phyloP scores from a whole-genome alignment of 2,888 invertebrate species.

The Galerucella pusilla region DNA sequence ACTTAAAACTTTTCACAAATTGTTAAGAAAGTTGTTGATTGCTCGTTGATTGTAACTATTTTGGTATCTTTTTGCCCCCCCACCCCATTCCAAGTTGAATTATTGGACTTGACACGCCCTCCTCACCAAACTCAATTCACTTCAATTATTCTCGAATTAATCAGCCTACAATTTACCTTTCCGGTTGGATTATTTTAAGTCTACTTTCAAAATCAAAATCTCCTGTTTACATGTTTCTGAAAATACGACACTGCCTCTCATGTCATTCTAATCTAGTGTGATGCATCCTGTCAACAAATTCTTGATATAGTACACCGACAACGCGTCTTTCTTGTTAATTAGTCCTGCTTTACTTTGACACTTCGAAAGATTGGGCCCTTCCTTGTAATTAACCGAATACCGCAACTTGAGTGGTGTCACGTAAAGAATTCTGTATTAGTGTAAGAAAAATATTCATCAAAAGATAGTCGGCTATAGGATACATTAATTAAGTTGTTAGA shows the following conservation, averaged over 20 bases:
- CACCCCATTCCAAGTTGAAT: no score
- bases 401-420: constrained; percentile 35
- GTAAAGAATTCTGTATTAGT: neutral
- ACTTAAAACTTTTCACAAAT: no score
- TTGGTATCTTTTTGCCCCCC: no score
- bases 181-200: neutral
- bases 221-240: neutral
- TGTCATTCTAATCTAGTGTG: neutral
- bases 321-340: constrained; percentile 55
- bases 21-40: no score
- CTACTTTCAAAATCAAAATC: neutral
- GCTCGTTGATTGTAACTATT: no score
- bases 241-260: constrained; percentile 1
- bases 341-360: constrained; percentile 57
- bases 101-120: no score
- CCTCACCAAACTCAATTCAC: no score
- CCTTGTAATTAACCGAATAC: constrained; percentile 58
- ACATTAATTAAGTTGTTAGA: neutral
- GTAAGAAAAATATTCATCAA: constrained; percentile 1
- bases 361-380: constrained; percentile 61
- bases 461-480: neutral
- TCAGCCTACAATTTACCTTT: neutral
- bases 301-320: constrained; percentile 45
- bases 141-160: neutral
- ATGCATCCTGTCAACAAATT: constrained; percentile 31